Percentiles rank a stretch among this genome's conserved stretches.
phyloP scores from a whole-genome alignment of 2,888 invertebrate genomes.

The Synanthedon andrenaeformis region DNA sequence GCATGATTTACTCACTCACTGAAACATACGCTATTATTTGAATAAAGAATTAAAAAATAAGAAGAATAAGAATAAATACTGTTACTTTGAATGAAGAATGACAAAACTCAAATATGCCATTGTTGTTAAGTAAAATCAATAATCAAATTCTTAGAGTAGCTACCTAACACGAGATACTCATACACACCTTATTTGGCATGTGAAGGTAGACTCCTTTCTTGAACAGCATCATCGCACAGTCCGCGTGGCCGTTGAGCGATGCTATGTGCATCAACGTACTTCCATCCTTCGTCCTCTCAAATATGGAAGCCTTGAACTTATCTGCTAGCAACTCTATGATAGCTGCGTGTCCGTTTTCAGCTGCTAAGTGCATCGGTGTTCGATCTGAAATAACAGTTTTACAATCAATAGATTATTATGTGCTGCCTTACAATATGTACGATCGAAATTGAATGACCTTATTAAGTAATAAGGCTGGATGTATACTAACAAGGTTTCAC shows the following conservation, averaged over 20 bases:
- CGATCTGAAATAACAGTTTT: conserved; percentile 73
- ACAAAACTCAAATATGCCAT: too few species aligned
- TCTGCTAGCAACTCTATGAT: conserved; percentile 96
- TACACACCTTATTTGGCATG: conserved; percentile 95
- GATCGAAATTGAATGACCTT: too few species aligned
- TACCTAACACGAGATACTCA: too few species aligned
- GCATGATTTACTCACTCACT: too few species aligned
- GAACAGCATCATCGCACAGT: conserved; percentile 97
- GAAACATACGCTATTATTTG: too few species aligned
- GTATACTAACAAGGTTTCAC: too few species aligned
- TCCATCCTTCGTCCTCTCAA: conserved; percentile 97
- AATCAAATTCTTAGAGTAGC: too few species aligned
- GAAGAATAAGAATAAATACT: too few species aligned
- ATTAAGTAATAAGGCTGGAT: too few species aligned
- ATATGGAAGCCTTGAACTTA: conserved; percentile 97
- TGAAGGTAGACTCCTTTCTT: conserved; percentile 98
- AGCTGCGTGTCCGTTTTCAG: conserved; percentile 95
- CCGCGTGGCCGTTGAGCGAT: conserved; percentile 95
- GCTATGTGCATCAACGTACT: conserved; percentile 99
- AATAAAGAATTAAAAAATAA: too few species aligned
- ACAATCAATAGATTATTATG: background rate
- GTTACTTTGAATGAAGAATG: too few species aligned
- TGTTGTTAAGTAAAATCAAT: too few species aligned
- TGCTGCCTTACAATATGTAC: background rate
- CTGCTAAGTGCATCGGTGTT: conserved; percentile 97